Evolutionary conservation across 2,888 invertebrate species (phyloP), one percentile per base, ranked within the genome.

Genomic region (Nomada lathburiana): DNA sequence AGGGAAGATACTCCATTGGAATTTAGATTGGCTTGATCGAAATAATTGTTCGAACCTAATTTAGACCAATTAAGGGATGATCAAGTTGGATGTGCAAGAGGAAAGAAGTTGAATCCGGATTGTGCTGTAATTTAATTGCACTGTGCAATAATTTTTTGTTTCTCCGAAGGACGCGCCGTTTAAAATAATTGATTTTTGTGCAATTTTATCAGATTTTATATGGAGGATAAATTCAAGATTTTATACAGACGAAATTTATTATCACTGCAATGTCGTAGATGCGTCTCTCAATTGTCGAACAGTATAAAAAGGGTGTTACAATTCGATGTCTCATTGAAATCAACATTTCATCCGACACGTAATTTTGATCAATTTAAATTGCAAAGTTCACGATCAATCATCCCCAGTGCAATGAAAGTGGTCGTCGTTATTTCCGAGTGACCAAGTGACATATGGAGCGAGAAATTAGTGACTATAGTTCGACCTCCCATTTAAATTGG

Each of bases 31-130:
- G 73, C 81, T 68, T 53, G 50, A 18, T 23, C 44, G 9, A 10
- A 11, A 36, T 57, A 42, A 79, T 72, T 80, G 57, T 72, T 79
- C 42, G 42, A 55, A 20, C 62, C 62, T 67, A 62, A 80, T 79
- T 78, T 18, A 23, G 76, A 75, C 67, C 62, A 68, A 78, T 75
- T 76, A 68, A 20, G 16, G 47, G 42, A 59, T 55, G 69, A 76
- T 57, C 5, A 55, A 71, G 44, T 44, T 47, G 2, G 13, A 47
- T 11, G 50, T 23, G 60, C 13, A 5, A 47, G 1, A 3, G 36
- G 20, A 16, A 42, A 23, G 23, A 36, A 18, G 60, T 68, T 83
- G 77, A 36, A 64, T 83, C 7, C 13, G 42, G 13, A 9, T 23
- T 53, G n/a, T 4, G 20, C 4, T n/a, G 36, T 36, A 36, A 36